Conservation (phyloP, 1,140 invertebrate genomes). For the Stratiolaelaps scimitus region DNA sequence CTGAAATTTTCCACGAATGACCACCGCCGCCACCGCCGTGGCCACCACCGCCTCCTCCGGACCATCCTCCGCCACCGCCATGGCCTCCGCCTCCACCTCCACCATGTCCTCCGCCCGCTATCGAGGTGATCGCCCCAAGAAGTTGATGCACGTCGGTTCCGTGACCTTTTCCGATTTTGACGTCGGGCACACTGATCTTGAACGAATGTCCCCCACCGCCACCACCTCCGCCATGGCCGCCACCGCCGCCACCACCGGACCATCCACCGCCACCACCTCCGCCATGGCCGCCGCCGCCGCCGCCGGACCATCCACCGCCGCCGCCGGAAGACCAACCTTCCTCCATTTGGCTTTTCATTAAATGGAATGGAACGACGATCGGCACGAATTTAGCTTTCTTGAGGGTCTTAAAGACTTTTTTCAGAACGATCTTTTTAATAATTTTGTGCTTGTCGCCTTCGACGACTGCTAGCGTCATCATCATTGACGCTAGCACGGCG, state of each 20-base stretch:
- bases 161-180: constrained; percentile 15
- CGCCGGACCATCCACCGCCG: background rate
- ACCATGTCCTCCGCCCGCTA: background rate
- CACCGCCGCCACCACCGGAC: constrained; percentile 3
- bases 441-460: constrained; percentile 26
- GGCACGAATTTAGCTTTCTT: constrained; percentile 23
- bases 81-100: background rate
- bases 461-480: background rate
- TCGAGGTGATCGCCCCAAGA: background rate
- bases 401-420: constrained; percentile 3
- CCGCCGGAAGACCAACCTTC: constrained; percentile 5
- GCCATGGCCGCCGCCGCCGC: background rate
- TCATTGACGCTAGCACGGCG: constrained; percentile 1
- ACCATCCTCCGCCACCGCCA: constrained; percentile 20
- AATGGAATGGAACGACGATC: constrained; percentile 24
- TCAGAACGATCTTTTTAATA: constrained; percentile 20
- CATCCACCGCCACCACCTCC: background rate
- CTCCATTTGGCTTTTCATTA: constrained; percentile 27
- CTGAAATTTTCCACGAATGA: constrained; percentile 20
- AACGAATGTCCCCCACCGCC: constrained; percentile 1
- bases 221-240: background rate
- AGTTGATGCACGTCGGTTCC: constrained; percentile 17
- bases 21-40: background rate
- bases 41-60: constrained; percentile 1
- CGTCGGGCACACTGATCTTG: constrained; percentile 16